phyloP scores from a whole-genome alignment of 2,888 invertebrate genomes.

The Aethes cnicana region DNA sequence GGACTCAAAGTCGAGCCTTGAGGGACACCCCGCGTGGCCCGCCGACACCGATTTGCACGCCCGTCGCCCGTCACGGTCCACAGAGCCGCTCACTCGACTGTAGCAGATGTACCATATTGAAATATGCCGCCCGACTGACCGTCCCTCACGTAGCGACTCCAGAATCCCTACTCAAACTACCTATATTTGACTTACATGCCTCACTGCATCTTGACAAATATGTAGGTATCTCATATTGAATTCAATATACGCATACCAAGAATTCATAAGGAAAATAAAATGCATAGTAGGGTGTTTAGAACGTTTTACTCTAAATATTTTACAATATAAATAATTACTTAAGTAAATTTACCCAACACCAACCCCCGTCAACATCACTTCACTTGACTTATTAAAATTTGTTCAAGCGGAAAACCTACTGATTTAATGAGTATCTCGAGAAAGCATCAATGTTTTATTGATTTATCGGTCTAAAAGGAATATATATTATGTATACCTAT shows the following conservation, averaged over 20 bases:
- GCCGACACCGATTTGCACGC: slow-evolving; percentile 61
- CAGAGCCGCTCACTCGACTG: slow-evolving; percentile 51
- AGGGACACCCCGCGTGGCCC: slow-evolving; percentile 35
- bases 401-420: slow-evolving; percentile 27
- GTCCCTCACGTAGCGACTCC: slow-evolving; percentile 62
- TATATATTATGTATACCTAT: slow-evolving; percentile 4
- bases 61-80: slow-evolving; percentile 56
- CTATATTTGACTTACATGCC: slow-evolving; percentile 65
- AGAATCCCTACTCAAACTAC: slow-evolving; percentile 64
- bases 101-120: slow-evolving; percentile 72
- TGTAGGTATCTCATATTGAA: slow-evolving; percentile 51
- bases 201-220: slow-evolving; percentile 61
- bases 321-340: slow-evolving; percentile 18
- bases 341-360: slow-evolving; percentile 45
- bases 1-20: too few species aligned
- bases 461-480: slow-evolving; percentile 26
- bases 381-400: slow-evolving; percentile 17
- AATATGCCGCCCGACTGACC: slow-evolving; percentile 65
- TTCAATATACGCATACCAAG: slow-evolving; percentile 46
- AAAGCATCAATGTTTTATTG: slow-evolving; percentile 41
- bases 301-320: slow-evolving; percentile 20
- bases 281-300: slow-evolving; percentile 9
- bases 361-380: slow-evolving; percentile 40
- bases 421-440: slow-evolving; percentile 54
- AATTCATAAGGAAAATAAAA: slow-evolving; percentile 35